A percentile compares a stretch with the other conserved stretches of the same genome.
Evolutionary conservation across 2,113 vertebrate genomes (phyloP).

Genomic region (Meleagris gallopavo): DNA sequence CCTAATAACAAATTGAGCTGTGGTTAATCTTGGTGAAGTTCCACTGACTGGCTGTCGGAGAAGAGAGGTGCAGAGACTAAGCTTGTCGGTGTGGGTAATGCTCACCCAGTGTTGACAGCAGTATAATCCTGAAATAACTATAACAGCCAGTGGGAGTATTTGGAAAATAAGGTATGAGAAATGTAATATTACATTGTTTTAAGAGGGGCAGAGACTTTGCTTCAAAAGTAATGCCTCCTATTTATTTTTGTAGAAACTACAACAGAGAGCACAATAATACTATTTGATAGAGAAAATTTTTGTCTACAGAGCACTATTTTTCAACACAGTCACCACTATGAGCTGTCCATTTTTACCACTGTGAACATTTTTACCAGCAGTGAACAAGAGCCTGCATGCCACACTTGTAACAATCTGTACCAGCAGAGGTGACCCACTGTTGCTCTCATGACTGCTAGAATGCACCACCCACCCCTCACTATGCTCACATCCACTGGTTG

Average conservation of each 20-base stretch:
- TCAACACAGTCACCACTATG: neutral
- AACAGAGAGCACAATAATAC: neutral
- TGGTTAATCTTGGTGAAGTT: neutral
- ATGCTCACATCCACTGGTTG: too few species aligned
- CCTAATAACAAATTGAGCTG: neutral
- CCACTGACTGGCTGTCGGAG: neutral
- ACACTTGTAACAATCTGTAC: too few species aligned
- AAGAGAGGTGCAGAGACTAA: neutral
- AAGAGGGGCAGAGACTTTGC: neutral
- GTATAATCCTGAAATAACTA: neutral
- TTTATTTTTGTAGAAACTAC: neutral
- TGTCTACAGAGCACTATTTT: neutral
- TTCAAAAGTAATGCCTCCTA: neutral
- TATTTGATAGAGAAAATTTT: neutral
- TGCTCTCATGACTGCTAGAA: too few species aligned
- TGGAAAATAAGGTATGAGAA: neutral
- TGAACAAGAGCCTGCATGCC: too few species aligned
- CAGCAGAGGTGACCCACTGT: too few species aligned
- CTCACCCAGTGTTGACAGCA: neutral
- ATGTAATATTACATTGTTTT: neutral
- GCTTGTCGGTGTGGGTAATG: neutral
- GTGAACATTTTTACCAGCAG: neutral
- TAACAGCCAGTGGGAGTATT: rapidly evolving
- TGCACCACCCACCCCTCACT: too few species aligned
- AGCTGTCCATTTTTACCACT: neutral